These are phyloP conservation scores for Alexandromys oeconomus DNA, from an alignment of 2,797 vertebrate species.

Conservation along the genomic window DNA sequence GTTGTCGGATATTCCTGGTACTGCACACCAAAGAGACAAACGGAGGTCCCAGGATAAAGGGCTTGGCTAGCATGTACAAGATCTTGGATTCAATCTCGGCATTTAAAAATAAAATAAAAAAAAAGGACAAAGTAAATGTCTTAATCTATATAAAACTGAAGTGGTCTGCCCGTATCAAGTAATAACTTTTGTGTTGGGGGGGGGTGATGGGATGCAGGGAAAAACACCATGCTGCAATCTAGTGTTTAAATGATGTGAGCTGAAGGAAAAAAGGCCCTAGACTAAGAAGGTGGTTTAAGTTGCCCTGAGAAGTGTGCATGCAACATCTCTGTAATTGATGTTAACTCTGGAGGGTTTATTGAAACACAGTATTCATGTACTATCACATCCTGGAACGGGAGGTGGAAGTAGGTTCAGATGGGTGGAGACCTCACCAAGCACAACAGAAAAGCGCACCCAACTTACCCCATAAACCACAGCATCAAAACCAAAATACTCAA, in stretches of 20 bases:
- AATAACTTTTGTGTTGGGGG: not conserved
- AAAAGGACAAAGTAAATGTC: not conserved
- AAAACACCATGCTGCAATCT: not conserved
- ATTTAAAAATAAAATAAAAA: not conserved
- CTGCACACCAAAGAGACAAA: conserved; percentile 22
- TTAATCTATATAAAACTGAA: conserved; percentile 2
- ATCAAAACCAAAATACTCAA: not conserved
- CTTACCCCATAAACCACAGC: not conserved
- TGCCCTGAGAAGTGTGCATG: not conserved
- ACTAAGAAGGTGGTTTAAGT: conserved; percentile 52
- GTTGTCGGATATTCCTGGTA: not conserved
- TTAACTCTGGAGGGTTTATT: not conserved
- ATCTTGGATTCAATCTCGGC: not conserved
- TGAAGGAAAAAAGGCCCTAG: conserved; percentile 2
- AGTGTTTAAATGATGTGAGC: not conserved
- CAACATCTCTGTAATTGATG: not conserved
- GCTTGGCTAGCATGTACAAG: not conserved
- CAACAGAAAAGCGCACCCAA: not conserved
- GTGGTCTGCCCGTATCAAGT: not conserved
- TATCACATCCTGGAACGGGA: not conserved
- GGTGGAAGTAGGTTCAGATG: not conserved
- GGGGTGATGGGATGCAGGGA: not conserved
- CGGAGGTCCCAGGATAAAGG: not conserved
- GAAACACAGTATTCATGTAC: not conserved
- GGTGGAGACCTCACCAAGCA: not conserved